A percentile compares a stretch with the other conserved stretches of the same genome.
Evolutionary conservation across 2,113 vertebrate species (phyloP).

Genomic region (Morphnarchus princeps): DNA sequence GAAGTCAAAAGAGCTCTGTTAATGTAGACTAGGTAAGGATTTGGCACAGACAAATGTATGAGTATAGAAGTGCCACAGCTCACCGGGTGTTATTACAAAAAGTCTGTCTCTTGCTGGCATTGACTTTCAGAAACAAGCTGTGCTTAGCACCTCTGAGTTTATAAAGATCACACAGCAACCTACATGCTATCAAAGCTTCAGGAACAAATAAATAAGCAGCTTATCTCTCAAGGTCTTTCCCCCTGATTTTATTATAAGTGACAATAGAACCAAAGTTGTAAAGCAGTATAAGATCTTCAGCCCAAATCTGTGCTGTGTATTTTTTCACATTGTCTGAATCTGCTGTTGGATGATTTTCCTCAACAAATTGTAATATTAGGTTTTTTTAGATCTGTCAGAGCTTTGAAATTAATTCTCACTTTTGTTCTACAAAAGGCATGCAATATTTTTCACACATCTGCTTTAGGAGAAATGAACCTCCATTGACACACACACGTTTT

Average conservation of each 20-base stretch:
- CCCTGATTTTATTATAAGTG: conserved; percentile 62
- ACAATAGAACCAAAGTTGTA: conserved; percentile 53
- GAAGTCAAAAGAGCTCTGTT: conserved; percentile 16
- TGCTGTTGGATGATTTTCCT: neutral
- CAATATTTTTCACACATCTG: conserved; percentile 23
- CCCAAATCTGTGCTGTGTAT: conserved; percentile 4
- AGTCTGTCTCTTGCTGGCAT: conserved; percentile 58
- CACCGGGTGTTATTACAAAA: conserved; percentile 39
- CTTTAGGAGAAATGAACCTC: neutral
- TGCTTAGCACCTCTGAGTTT: conserved; percentile 66
- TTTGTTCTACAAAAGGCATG: neutral
- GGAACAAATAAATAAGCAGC: conserved; percentile 67
- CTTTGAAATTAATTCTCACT: conserved; percentile 34
- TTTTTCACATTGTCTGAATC: conserved; percentile 43
- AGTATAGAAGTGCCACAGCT: conserved; percentile 35
- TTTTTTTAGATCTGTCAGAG: neutral
- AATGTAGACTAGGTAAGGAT: conserved; percentile 38
- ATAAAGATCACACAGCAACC: conserved; percentile 62
- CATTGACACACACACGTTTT: neutral
- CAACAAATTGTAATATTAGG: neutral
- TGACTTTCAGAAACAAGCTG: conserved; percentile 68
- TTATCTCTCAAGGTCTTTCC: conserved; percentile 67
- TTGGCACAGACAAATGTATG: conserved; percentile 6
- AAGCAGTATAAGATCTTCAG: conserved; percentile 37
- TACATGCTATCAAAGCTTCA: conserved; percentile 62